Evolutionary conservation across 2,113 vertebrate genomes (phyloP), one percentile per base, ranked within the genome.

Genomic region (Xyrauchen texanus): DNA sequence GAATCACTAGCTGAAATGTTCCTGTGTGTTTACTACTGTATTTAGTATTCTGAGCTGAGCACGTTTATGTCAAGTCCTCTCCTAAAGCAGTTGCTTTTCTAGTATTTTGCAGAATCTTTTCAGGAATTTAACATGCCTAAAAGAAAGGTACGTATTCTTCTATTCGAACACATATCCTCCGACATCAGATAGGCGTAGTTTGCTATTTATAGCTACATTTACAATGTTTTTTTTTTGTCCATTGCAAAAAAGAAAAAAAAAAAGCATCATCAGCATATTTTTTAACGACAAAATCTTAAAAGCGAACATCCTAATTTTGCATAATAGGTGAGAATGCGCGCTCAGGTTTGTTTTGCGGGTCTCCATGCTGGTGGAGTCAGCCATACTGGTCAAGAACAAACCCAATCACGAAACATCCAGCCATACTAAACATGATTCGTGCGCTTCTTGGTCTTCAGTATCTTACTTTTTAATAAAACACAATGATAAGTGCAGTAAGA

Each of bases 1-100:
- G 91, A 94, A 88, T 91, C 93, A 89, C 89, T 93, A 81, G 86
- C 87, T 89, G 91, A 91, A 90, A 88, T 89, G 91, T 91, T 92
- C 88, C 91, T 89, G 89, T 93, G 92, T 93, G 91, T 93, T 93
- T 94, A 94, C 92, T 93, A 93, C 91, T 92, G 90, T 92, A 90
- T 90, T 85, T 91, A 91, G 90, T 91, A 92, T 88, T 91, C 88
- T 87, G 91, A 91, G 89, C 91, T 88, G 90, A 90, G 92, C 90
- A 90, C 91, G 88, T 93, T 93, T 88, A 92, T 92, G 90, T 89
- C 88, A 86, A 93, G 85, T 82, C 86, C 85, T 86, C 84, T 70
- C 80, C 62, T 85, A 91, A 87, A 91, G 88, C 90, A 76, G 73
- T 74, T 47, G 86, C 84, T 90, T 92, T 90, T 88, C 87, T 89